Conservation (phyloP, 2,888 invertebrate genomes). For the Drosophila peninsularis region DNA sequence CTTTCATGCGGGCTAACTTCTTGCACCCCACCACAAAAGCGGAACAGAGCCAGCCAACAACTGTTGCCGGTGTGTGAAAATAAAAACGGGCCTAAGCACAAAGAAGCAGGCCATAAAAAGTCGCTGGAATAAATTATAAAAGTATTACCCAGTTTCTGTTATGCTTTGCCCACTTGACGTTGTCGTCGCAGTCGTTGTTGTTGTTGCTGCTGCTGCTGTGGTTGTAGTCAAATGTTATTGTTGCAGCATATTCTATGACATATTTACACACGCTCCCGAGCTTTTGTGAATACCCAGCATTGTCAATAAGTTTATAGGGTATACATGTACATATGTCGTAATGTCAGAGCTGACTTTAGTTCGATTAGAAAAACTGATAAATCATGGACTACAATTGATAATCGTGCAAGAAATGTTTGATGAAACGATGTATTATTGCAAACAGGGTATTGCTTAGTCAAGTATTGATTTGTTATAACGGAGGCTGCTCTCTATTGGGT, state of each 20-base stretch:
- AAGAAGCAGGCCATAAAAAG: constrained; percentile 57
- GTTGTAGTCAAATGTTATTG: constrained; percentile 36
- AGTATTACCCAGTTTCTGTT: constrained; percentile 71
- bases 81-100: constrained; percentile 35
- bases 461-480: neutral
- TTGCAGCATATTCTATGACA: constrained; percentile 37
- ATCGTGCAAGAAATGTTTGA: neutral
- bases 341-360: too few relatives aligned
- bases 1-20: constrained; percentile 50
- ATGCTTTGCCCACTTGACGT: constrained; percentile 39
- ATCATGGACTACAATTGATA: neutral
- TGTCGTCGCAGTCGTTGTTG: constrained; percentile 28
- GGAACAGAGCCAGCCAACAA: constrained; percentile 17
- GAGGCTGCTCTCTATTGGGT: constrained; percentile 34
- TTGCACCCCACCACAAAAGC: constrained; percentile 24
- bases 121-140: constrained; percentile 68
- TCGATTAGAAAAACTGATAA: neutral
- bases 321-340: neutral
- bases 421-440: neutral
- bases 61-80: constrained; percentile 39
- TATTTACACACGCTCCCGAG: constrained; percentile 24
- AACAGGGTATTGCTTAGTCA: constrained; percentile 23
- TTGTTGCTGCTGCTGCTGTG: constrained; percentile 21
- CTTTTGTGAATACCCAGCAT: constrained; percentile 5
- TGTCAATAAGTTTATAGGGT: neutral